A percentile compares a stretch with the other conserved stretches of the same genome.
These are phyloP conservation scores for Eulithis testata DNA, from an alignment of 2,888 invertebrate species.

Conservation along the genomic window DNA sequence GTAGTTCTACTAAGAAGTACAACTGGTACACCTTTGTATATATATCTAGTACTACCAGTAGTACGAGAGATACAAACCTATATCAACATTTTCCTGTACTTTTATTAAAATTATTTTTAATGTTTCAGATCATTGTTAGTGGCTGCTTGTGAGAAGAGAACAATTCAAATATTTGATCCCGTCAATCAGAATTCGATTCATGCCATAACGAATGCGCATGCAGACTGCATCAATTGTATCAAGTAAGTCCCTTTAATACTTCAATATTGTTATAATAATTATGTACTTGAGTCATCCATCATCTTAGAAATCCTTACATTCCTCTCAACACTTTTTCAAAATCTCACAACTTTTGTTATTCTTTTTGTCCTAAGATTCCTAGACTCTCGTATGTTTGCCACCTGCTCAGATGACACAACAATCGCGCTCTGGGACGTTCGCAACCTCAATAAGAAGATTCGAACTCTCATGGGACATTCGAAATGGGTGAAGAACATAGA, in stretches of 20 bases:
- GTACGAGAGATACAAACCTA: too few relatives aligned
- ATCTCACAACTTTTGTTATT: neutral
- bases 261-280: too few relatives aligned
- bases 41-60: too few relatives aligned
- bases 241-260: conserved; percentile 85
- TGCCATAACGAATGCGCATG: conserved; percentile 92
- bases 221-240: conserved; percentile 96
- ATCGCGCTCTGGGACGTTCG: conserved; percentile 97
- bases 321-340: too few relatives aligned
- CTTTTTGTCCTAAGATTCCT: conserved; percentile 88
- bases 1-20: too few relatives aligned
- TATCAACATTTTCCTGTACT: too few relatives aligned
- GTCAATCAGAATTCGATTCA: conserved; percentile 90
- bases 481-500: conserved; percentile 99
- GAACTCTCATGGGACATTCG: conserved; percentile 93
- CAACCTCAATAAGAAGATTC: conserved; percentile 90
- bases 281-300: too few relatives aligned
- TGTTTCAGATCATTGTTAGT: conserved; percentile 90
- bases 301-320: too few relatives aligned
- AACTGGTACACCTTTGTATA: too few relatives aligned
- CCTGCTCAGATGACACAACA: conserved; percentile 97
- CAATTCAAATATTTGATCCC: conserved; percentile 94
- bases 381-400: conserved; percentile 94
- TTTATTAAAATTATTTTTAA: conserved; percentile 63
- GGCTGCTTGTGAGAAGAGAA: conserved; percentile 96